Conservation (phyloP, 2,113 vertebrate species). For the Jaculus jaculus region DNA sequence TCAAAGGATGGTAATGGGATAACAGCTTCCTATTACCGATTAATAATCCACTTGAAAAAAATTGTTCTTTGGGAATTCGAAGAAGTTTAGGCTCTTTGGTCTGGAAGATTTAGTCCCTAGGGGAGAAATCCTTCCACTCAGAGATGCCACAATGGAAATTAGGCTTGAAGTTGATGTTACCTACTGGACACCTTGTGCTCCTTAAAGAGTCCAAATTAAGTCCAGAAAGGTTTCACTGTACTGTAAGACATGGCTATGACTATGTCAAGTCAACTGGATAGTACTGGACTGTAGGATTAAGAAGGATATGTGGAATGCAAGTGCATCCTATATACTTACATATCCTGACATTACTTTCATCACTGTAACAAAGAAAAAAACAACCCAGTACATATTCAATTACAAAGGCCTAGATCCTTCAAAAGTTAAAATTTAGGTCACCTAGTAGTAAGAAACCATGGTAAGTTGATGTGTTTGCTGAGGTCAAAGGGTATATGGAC, state of each 20-base stretch:
- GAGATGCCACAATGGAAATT: not conserved
- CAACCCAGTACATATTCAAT: not conserved
- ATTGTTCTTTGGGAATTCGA: no score
- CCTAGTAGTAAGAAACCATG: not conserved
- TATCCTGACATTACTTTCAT: not conserved
- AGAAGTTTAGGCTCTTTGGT: not conserved
- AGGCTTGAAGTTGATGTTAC: not conserved
- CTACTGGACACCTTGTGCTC: not conserved
- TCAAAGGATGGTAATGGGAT: not conserved
- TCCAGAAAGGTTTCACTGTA: not conserved
- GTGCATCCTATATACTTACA: accelerated
- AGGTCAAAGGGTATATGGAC: not conserved
- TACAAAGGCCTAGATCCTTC: not conserved
- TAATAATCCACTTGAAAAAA: not conserved
- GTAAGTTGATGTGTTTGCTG: not conserved
- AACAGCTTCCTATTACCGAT: not conserved
- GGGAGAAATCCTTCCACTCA: not conserved
- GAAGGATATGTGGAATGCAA: not conserved
- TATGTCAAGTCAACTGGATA: not conserved
- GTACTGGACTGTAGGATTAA: not conserved
- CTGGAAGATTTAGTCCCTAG: not conserved
- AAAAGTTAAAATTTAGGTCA: not conserved
- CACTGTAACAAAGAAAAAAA: not conserved
- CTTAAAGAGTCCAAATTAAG: not conserved
- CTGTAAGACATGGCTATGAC: not conserved